A percentile compares a stretch with the other conserved stretches of the same genome.
phyloP scores from a whole-genome alignment of 2,797 vertebrate species.

The Hipposideros larvatus region DNA sequence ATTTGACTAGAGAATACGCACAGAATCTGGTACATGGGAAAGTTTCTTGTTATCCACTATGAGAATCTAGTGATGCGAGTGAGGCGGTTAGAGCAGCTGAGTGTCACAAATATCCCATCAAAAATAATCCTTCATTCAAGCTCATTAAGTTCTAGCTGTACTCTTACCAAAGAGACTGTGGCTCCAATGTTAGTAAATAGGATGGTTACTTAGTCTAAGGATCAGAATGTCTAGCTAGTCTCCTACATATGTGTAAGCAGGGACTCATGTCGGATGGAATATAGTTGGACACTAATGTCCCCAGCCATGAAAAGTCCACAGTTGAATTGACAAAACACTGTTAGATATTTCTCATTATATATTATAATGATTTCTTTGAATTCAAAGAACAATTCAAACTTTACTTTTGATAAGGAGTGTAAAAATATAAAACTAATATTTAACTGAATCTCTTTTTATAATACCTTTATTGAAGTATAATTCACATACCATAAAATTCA shows the following conservation, averaged over 20 bases:
- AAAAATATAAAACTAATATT: neutral
- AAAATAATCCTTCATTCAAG: neutral
- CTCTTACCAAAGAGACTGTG: too few species aligned
- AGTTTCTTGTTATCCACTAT: neutral
- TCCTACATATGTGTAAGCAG: too few species aligned
- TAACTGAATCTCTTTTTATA: neutral
- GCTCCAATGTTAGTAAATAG: too few species aligned
- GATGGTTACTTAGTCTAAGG: too few species aligned
- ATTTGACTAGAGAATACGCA: neutral
- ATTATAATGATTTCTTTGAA: neutral
- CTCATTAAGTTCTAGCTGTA: too few species aligned
- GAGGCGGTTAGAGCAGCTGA: neutral
- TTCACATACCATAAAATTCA: neutral
- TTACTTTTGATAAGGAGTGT: neutral
- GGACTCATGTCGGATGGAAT: neutral
- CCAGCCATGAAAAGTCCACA: neutral
- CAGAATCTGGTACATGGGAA: neutral
- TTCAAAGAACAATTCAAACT: constrained; percentile 1
- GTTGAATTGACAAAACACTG: neutral
- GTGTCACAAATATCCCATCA: neutral
- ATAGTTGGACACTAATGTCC: neutral
- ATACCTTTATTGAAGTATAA: neutral
- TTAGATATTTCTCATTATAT: neutral
- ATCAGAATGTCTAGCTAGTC: too few species aligned
- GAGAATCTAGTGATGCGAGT: neutral